Conservation (phyloP, 2,797 vertebrate genomes). For the Pogonophryne albipinna region DNA sequence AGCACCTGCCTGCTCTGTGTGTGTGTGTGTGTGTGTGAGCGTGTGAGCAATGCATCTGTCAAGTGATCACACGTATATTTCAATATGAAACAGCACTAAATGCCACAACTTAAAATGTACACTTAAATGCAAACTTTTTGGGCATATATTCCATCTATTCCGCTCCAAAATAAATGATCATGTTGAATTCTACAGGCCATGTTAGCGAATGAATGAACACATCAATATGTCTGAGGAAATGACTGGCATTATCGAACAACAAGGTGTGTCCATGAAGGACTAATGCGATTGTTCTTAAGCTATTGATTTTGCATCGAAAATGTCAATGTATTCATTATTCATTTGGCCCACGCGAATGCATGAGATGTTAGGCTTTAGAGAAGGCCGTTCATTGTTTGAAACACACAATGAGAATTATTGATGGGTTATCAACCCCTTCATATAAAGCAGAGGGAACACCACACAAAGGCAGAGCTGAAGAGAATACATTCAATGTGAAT, state of each 20-base stretch:
- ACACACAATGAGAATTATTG: constrained; percentile 50
- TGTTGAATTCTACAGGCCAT: constrained; percentile 72
- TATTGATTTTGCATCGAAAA: constrained; percentile 81
- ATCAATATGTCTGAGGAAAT: constrained; percentile 76
- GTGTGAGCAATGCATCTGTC: constrained; percentile 35
- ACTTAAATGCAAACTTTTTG: background rate
- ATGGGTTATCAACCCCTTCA: constrained; percentile 67
- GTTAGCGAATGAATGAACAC: constrained; percentile 36
- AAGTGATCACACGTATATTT: constrained; percentile 23
- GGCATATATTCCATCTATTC: constrained; percentile 9
- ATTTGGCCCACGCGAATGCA: constrained; percentile 65
- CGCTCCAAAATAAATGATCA: constrained; percentile 40
- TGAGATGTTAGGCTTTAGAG: constrained; percentile 58
- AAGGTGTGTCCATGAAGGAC: constrained; percentile 68
- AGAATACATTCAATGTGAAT: constrained; percentile 10
- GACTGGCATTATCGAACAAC: constrained; percentile 74
- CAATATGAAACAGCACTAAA: constrained; percentile 19
- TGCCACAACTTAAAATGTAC: constrained; percentile 13
- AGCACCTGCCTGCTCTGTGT: constrained; percentile 59
- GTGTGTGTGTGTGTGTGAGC: constrained; percentile 4
- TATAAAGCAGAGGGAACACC: constrained; percentile 47
- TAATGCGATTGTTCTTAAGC: constrained; percentile 72
- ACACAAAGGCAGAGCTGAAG: constrained; percentile 36
- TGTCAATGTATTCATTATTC: constrained; percentile 85
- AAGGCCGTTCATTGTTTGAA: constrained; percentile 55